These are phyloP conservation scores for Bubalus kerabau DNA, from an alignment of 2,113 vertebrate species.

Conservation along the genomic window DNA sequence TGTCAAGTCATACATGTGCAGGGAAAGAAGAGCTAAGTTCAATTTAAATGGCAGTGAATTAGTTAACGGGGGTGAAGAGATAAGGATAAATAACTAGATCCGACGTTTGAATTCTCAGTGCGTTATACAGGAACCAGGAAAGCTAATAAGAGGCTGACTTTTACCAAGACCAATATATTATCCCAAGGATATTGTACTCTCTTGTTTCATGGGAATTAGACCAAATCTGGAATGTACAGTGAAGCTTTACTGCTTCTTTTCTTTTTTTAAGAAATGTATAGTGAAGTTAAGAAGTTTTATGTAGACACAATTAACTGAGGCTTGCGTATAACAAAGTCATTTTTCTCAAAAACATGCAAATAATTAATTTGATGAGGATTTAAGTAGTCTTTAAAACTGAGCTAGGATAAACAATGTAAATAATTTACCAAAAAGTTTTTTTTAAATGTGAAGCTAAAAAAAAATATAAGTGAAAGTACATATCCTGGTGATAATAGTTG, in stretches of 20 bases:
- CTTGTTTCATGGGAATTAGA: constrained; percentile 22
- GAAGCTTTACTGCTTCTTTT: background rate
- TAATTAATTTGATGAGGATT: background rate
- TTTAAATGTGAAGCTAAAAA: background rate
- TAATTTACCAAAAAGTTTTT: background rate
- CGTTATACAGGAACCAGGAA: background rate
- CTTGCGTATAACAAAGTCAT: background rate
- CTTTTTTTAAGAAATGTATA: background rate
- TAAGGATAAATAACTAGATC: constrained; percentile 44
- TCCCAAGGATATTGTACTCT: background rate
- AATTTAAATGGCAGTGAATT: constrained; percentile 63
- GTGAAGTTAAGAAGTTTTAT: background rate
- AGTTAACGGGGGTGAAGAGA: constrained; percentile 57
- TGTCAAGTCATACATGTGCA: constrained; percentile 22
- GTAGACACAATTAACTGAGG: background rate
- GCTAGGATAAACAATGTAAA: background rate
- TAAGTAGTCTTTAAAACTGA: background rate
- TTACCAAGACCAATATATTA: constrained; percentile 13
- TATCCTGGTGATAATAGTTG: background rate
- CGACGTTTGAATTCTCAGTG: constrained; percentile 2
- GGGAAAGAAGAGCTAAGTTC: constrained; percentile 34
- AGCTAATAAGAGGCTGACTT: constrained; percentile 36
- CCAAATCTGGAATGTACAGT: background rate
- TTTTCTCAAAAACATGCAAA: background rate
- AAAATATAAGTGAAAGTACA: background rate